phyloP scores from a whole-genome alignment of 2,113 vertebrate species.

The Nyctibius bracteatus region DNA sequence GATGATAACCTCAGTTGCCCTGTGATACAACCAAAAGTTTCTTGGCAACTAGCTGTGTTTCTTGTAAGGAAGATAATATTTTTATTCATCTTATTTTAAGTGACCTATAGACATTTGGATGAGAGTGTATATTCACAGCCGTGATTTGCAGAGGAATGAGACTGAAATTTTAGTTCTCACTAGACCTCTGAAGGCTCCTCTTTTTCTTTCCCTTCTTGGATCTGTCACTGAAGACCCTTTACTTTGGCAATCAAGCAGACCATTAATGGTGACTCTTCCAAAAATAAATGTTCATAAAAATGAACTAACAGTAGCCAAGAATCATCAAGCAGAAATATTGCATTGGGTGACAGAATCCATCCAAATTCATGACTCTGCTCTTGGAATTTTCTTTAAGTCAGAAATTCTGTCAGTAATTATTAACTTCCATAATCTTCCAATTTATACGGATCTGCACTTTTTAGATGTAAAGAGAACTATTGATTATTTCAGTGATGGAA shows the following conservation, averaged over 20 bases:
- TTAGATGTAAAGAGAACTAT: background rate
- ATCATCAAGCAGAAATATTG: background rate
- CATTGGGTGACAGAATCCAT: background rate
- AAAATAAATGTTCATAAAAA: background rate
- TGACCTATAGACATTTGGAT: background rate
- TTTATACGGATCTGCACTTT: background rate
- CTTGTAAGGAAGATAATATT: background rate
- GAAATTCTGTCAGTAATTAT: background rate
- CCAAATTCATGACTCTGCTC: background rate
- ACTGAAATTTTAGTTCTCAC: background rate
- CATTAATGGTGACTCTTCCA: background rate
- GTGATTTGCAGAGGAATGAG: background rate
- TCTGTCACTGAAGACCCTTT: background rate
- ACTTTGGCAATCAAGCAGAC: background rate
- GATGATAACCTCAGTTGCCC: background rate
- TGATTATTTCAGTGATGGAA: background rate
- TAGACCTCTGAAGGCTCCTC: background rate
- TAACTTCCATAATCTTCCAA: background rate
- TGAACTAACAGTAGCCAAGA: background rate
- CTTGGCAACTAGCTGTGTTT: background rate
- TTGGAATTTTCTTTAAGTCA: slow-evolving; percentile 3
- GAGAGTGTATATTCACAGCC: background rate
- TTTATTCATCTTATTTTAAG: background rate
- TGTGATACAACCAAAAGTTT: background rate
- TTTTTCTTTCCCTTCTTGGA: background rate